Evolutionary conservation across 2,888 invertebrate genomes (phyloP).

Genomic region (Allacma fusca): DNA sequence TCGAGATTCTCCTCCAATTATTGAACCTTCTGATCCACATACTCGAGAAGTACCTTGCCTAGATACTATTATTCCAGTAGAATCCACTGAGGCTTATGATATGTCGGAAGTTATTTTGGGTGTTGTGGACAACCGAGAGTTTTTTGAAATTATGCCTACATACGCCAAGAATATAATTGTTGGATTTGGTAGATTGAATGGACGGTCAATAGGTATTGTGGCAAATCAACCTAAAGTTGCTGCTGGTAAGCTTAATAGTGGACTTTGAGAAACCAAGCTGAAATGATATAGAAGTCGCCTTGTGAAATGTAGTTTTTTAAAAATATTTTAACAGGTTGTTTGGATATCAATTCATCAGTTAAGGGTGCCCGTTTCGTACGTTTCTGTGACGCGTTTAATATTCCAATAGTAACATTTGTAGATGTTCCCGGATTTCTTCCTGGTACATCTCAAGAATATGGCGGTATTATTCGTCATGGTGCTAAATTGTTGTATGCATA

Average conservation of each 20-base stretch:
- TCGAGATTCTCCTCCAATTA: conserved; percentile 67
- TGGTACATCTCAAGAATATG: conserved; percentile 71
- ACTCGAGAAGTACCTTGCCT: conserved; percentile 70
- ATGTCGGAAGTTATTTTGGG: conserved; percentile 71
- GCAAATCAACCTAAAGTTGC: conserved; percentile 75
- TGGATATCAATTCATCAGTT: conserved; percentile 74
- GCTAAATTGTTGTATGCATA: conserved; percentile 75
- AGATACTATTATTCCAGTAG: conserved; percentile 72
- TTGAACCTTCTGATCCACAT: conserved; percentile 70
- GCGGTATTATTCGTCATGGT: conserved; percentile 74
- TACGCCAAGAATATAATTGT: conserved; percentile 73
- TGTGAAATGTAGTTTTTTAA: too few species aligned
- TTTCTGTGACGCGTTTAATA: conserved; percentile 76
- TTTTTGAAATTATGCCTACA: conserved; percentile 74
- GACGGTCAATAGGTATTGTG: conserved; percentile 73
- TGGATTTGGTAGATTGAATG: conserved; percentile 74
- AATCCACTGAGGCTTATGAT: conserved; percentile 72
- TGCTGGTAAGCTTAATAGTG: conserved; percentile 66
- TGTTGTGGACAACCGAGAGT: conserved; percentile 68
- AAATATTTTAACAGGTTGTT: too few species aligned
- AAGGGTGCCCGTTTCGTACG: conserved; percentile 75
- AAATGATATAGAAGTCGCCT: too few species aligned
- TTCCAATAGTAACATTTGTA: conserved; percentile 73
- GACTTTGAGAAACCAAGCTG: too few species aligned
- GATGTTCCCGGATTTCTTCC: conserved; percentile 76